Conservation (phyloP, 2,113 vertebrate genomes). For the Chelonoidis abingdonii region DNA sequence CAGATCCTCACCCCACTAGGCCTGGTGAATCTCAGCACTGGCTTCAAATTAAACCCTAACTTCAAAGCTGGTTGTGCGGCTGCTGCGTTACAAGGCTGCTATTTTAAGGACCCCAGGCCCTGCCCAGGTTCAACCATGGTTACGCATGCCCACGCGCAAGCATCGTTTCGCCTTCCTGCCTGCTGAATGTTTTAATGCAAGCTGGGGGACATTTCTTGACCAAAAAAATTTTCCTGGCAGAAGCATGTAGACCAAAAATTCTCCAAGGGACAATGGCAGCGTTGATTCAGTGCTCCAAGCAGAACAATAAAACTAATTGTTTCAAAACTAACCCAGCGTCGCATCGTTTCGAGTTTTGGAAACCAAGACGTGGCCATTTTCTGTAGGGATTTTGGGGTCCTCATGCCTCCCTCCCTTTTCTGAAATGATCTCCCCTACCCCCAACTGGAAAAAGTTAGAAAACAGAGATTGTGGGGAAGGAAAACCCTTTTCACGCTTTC, state of each 20-base stretch:
- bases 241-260: not conserved
- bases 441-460: not conserved
- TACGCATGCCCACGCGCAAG: not conserved
- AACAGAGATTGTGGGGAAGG: not conserved
- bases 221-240: not conserved
- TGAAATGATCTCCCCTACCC: rapidly evolving
- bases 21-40: not conserved
- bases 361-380: not conserved
- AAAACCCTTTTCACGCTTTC: not conserved
- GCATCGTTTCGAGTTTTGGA: not conserved
- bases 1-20: not conserved
- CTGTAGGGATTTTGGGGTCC: not conserved
- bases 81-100: not conserved
- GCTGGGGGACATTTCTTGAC: not conserved
- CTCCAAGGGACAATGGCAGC: not conserved
- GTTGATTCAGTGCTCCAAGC: not conserved
- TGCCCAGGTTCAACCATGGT: not conserved
- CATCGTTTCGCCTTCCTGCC: not conserved
- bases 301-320: not conserved
- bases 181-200: not conserved
- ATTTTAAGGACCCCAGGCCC: not conserved
- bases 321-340: not conserved
- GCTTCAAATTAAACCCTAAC: not conserved
- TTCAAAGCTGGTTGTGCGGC: not conserved
- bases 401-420: not conserved